Conservation (phyloP, 1,140 invertebrate genomes). For the Ptiloglossa arizonensis region DNA sequence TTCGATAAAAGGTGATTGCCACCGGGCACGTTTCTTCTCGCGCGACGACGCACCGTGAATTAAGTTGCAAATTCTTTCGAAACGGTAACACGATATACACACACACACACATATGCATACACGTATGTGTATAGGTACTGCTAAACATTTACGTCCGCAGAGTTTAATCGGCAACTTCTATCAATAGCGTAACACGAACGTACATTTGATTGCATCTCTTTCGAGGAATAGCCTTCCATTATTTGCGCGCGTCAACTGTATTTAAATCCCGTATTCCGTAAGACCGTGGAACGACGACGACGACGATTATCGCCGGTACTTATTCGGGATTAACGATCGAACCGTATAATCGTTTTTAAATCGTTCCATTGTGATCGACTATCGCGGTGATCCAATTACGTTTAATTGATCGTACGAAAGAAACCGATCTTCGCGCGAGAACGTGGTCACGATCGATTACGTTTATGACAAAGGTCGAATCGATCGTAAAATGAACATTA, state of each 20-base stretch:
- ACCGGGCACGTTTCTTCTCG: background rate
- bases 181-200: too few relatives aligned
- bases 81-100: constrained; percentile 38
- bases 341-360: constrained; percentile 3
- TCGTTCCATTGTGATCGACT: constrained; percentile 26
- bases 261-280: too few relatives aligned
- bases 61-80: constrained; percentile 47
- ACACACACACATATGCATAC: too few relatives aligned
- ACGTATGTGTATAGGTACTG: too few relatives aligned
- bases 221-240: too few relatives aligned
- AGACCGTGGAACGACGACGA: too few relatives aligned
- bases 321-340: too few relatives aligned
- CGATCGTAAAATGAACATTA: background rate
- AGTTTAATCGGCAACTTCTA: background rate
- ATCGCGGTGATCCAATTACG: constrained; percentile 59
- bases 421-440: constrained; percentile 22
- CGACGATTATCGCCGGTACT: too few relatives aligned
- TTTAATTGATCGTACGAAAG: constrained; percentile 55
- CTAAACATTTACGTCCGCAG: constrained; percentile 6
- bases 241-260: too few relatives aligned
- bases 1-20: constrained; percentile 7
- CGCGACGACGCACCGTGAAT: constrained; percentile 19
- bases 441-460: constrained; percentile 26
- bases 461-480: background rate
- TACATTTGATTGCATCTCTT: too few relatives aligned